phyloP scores from a whole-genome alignment of 2,888 invertebrate species.

The Pegoplata infirma region DNA sequence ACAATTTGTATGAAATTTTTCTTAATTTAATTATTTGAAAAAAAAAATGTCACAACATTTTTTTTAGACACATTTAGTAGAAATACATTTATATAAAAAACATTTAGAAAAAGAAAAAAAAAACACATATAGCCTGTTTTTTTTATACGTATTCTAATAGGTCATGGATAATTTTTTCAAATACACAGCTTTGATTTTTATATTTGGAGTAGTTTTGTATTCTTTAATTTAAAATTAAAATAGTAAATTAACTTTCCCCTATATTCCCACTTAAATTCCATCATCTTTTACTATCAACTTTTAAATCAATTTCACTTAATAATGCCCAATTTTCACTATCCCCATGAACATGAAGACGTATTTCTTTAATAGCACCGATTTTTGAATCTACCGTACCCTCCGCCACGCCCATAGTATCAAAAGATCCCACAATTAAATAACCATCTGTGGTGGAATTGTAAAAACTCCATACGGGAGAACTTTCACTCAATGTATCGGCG shows the following conservation, averaged over 20 bases:
- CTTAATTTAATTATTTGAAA: neutral
- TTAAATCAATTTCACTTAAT: constrained; percentile 84
- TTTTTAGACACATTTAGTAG: constrained; percentile 20
- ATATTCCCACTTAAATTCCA: constrained; percentile 7
- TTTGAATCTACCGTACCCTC: constrained; percentile 83
- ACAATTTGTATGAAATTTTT: neutral
- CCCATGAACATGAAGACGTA: constrained; percentile 88
- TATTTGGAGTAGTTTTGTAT: constrained; percentile 43
- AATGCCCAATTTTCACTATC: constrained; percentile 94
- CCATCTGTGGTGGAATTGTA: constrained; percentile 83
- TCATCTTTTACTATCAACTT: constrained; percentile 80
- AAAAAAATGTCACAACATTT: constrained; percentile 27
- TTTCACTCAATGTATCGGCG: constrained; percentile 78
- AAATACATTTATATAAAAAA: constrained; percentile 51
- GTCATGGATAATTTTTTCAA: constrained; percentile 31
- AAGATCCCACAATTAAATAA: constrained; percentile 85
- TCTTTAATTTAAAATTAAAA: neutral
- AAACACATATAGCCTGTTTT: constrained; percentile 7
- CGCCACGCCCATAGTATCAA: constrained; percentile 90
- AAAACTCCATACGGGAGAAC: constrained; percentile 79
- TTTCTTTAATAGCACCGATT: constrained; percentile 83
- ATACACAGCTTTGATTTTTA: constrained; percentile 18
- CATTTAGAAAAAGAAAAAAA: constrained; percentile 50
- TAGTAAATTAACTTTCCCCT: neutral
- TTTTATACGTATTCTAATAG: constrained; percentile 33